Conservation (phyloP, 1,140 invertebrate species). For the Pseudomyrmex flavicornis region DNA sequence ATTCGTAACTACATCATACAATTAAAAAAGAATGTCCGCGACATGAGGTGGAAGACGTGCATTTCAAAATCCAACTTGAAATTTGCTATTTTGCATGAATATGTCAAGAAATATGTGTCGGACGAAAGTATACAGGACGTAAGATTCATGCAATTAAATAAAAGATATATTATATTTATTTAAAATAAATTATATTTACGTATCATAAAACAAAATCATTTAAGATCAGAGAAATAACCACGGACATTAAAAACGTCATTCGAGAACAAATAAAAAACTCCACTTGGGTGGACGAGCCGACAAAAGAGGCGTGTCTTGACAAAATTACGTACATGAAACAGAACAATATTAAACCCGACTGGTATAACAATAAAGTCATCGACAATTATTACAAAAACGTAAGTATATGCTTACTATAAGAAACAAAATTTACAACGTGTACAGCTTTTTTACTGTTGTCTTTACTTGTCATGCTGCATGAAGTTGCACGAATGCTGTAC, state of each 20-base stretch:
- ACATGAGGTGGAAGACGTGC: background rate
- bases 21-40: background rate
- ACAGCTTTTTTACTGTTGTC: too few relatives aligned
- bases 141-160: background rate
- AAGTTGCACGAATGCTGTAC: too few relatives aligned
- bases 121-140: constrained; percentile 10
- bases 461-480: too few relatives aligned
- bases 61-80: background rate
- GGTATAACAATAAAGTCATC: constrained; percentile 6
- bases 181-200: background rate
- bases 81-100: constrained; percentile 1
- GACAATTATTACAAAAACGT: constrained; percentile 18
- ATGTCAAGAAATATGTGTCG: background rate
- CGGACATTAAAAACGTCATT: background rate
- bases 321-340: background rate
- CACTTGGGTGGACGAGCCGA: constrained; percentile 3
- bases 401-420: background rate
- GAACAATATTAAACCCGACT: background rate
- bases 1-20: background rate
- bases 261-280: background rate
- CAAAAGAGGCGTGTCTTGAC: constrained; percentile 6
- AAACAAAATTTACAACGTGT: too few relatives aligned
- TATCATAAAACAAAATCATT: background rate
- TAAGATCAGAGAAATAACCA: background rate
- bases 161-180: background rate